Percentiles rank a stretch among this genome's conserved stretches.
phyloP scores from a whole-genome alignment of 2,888 invertebrate genomes.

The Sarcophaga caerulescens region DNA sequence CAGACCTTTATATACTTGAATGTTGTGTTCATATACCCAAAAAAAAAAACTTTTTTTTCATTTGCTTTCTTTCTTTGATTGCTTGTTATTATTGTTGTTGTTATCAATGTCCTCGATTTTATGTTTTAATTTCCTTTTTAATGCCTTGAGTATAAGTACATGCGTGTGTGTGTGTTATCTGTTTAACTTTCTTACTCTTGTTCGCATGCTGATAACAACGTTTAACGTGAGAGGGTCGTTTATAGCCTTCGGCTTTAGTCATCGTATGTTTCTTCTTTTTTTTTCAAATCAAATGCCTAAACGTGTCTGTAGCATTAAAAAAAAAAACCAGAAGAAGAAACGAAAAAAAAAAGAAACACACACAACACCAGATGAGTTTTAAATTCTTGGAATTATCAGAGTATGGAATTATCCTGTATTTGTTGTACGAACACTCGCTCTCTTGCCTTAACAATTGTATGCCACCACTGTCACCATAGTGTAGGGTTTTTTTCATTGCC shows the following conservation, averaged over 20 bases:
- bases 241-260: slow-evolving; percentile 61
- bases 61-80: not conserved
- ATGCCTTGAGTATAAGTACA: not conserved
- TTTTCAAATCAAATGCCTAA: slow-evolving; percentile 51
- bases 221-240: slow-evolving; percentile 60
- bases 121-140: slow-evolving; percentile 58
- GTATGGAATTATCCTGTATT: slow-evolving; percentile 63
- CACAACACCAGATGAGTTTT: slow-evolving; percentile 57
- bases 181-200: slow-evolving; percentile 20
- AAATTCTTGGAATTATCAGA: slow-evolving; percentile 66
- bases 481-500: slow-evolving; percentile 18
- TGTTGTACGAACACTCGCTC: not conserved
- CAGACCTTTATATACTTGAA: not conserved
- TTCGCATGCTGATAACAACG: not conserved
- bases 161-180: slow-evolving; percentile 26
- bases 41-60: not conserved
- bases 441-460: too few species aligned
- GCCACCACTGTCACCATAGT: too few species aligned
- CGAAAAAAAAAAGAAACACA: slow-evolving; percentile 16
- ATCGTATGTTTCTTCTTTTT: slow-evolving; percentile 27
- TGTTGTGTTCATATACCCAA: not conserved
- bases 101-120: slow-evolving; percentile 61
- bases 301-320: slow-evolving; percentile 52
- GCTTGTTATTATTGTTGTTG: not conserved
- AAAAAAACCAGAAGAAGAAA: slow-evolving; percentile 22